Conservation (phyloP, 1,140 invertebrate species). For the Atopsyche davidsoni region DNA sequence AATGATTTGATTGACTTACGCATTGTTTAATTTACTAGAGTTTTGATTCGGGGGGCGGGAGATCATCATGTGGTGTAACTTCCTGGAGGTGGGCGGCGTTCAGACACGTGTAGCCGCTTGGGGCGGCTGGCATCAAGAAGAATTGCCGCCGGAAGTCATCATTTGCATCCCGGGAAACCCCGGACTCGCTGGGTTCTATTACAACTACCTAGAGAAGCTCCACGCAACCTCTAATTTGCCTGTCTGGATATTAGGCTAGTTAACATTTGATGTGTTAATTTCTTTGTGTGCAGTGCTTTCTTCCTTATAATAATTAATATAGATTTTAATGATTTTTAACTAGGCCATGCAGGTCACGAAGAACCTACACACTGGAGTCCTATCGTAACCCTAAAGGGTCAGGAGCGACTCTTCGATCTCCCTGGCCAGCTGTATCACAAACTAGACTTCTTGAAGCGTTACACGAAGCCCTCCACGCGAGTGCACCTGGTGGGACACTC, state of each 20-base stretch:
- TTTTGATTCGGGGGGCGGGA: too few relatives aligned
- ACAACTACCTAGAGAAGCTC: conserved; percentile 18
- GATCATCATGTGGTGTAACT: too few relatives aligned
- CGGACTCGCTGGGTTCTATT: conserved; percentile 22
- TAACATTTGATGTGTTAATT: not conserved
- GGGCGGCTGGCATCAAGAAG: conserved; percentile 19
- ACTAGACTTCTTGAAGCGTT: conserved; percentile 64
- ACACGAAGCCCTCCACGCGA: conserved; percentile 59
- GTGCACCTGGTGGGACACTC: conserved; percentile 79
- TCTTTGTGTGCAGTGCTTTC: not conserved
- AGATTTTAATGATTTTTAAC: too few relatives aligned
- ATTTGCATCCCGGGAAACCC: conserved; percentile 26
- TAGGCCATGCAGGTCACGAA: conserved; percentile 68
- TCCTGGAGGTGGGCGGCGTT: conserved; percentile 17
- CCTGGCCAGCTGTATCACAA: conserved; percentile 78
- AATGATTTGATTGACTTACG: too few relatives aligned
- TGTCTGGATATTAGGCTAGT: conserved; percentile 26
- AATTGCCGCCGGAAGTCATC: conserved; percentile 20
- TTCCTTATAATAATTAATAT: not conserved
- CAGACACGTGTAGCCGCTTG: conserved; percentile 19
- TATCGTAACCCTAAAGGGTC: conserved; percentile 45
- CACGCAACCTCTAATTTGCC: conserved; percentile 18
- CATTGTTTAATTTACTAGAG: too few relatives aligned
- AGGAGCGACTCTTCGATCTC: conserved; percentile 58
- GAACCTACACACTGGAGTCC: conserved; percentile 44